Evolutionary conservation across 2,113 vertebrate species (phyloP), one percentile per base, ranked within the genome.

Genomic region (Callithrix jacchus): DNA sequence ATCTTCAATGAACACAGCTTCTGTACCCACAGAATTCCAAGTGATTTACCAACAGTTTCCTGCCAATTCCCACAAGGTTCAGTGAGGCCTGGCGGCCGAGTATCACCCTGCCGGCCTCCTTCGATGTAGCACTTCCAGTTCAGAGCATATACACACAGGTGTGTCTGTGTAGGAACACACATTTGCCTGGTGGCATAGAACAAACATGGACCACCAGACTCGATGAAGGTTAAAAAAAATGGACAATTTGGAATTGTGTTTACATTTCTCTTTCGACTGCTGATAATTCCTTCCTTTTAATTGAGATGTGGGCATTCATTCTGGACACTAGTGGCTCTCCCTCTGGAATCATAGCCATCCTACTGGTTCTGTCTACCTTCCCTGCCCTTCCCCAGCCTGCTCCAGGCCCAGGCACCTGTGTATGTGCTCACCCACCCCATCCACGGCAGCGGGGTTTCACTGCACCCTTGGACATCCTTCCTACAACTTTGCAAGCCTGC

Each of bases 1-100:
- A 87, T 95, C 96, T 97, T 94, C 94, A 92, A 20, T 56, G 77
- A 97, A 37, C 74, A 68, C 66, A 40, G 77, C 0, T 13, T 81
- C 92, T 32, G 37, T 21, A 47, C 77, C 80, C 80, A 7, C 93
- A 85, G 66, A 92, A 93, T 82, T 84, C 93, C 97, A 49, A 85
- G 88, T 45, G 56, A 66, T 73, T 89, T 94, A 73, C 93, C 76
- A 40, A 54, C 80, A 66, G 64, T 27, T 61, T 54, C 71, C 45
- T 37, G 92, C 96, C 80, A 25, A 3, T 82, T 70, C 74, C 84
- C 93, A 92, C 70, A 16, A 84, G 64, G 74, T 86, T n/a, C 9
- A 83, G 83, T n/a, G 14, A 83, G 74, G n/a, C 37, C 71, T 54
- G 68, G 93, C 49, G 6, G 47, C 47, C 1, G 66, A 30, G 40